Conservation (phyloP, 2,113 vertebrate species). For the Cololabis saira region DNA sequence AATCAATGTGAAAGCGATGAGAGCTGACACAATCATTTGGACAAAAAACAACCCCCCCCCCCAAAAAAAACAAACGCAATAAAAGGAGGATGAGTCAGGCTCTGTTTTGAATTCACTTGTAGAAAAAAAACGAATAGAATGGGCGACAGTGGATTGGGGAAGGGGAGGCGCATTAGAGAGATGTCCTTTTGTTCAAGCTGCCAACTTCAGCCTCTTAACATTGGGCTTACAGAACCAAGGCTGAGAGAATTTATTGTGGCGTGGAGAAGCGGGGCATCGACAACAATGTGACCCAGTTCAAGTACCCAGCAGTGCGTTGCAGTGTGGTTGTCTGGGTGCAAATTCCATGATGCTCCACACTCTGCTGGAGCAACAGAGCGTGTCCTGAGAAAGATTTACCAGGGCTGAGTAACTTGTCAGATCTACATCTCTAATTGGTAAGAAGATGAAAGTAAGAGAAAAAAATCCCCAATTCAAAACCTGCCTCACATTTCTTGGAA, state of each 20-base stretch:
- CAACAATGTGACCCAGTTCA: slow-evolving; percentile 61
- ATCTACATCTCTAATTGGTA: slow-evolving; percentile 54
- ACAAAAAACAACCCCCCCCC: slow-evolving; percentile 10
- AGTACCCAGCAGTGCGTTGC: slow-evolving; percentile 26
- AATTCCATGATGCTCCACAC: slow-evolving; percentile 11
- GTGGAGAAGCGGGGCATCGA: slow-evolving; percentile 53
- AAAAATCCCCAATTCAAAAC: slow-evolving; percentile 4
- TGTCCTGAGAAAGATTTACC: slow-evolving; percentile 47
- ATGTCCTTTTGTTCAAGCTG: slow-evolving; percentile 54
- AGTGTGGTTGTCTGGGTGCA: slow-evolving; percentile 31
- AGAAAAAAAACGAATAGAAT: slow-evolving; percentile 48
- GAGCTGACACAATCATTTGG: slow-evolving; percentile 27
- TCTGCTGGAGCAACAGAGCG: slow-evolving; percentile 43
- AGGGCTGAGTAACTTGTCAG: slow-evolving; percentile 43
- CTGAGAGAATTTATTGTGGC: slow-evolving; percentile 60
- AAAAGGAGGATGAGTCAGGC: slow-evolving; percentile 8
- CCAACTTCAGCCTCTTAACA: slow-evolving; percentile 67
- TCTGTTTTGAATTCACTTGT: slow-evolving; percentile 8
- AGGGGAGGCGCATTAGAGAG: slow-evolving; percentile 31
- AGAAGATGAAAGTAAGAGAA: slow-evolving; percentile 9
- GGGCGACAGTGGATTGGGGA: slow-evolving; percentile 29
- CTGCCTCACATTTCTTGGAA: slow-evolving; percentile 13
- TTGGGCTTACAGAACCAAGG: slow-evolving; percentile 54
- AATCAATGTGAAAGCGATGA: slow-evolving; percentile 20
- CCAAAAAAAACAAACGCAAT: background rate